Evolutionary conservation across 2,888 invertebrate genomes (phyloP).

Genomic region (Ophioninae sp.): DNA sequence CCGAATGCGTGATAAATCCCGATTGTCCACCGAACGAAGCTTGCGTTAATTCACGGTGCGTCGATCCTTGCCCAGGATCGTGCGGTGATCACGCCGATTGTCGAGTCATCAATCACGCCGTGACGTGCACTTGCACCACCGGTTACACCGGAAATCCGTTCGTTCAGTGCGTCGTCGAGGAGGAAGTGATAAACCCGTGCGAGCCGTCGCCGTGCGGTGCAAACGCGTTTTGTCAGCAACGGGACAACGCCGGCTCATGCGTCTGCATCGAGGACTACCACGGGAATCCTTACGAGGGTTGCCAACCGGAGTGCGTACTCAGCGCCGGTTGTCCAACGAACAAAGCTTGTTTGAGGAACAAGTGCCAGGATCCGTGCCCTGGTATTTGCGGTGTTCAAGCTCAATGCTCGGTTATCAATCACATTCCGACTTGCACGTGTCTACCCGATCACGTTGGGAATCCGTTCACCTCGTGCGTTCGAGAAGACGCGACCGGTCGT

Average conservation of each 20-base stretch:
- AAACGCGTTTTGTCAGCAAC: conserved; percentile 90
- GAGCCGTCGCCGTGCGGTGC: conserved; percentile 94
- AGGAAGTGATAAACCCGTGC: conserved; percentile 87
- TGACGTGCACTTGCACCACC: conserved; percentile 89
- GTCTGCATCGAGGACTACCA: conserved; percentile 90
- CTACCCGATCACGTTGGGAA: conserved; percentile 88
- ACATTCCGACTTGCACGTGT: conserved; percentile 93
- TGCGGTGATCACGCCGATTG: conserved; percentile 92
- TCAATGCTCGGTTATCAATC: conserved; percentile 92
- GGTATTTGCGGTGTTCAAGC: conserved; percentile 92
- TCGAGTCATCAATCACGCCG: conserved; percentile 89
- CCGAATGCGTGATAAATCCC: conserved; percentile 91
- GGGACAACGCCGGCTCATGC: conserved; percentile 91
- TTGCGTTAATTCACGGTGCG: conserved; percentile 91
- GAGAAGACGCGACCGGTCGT: conserved; percentile 37
- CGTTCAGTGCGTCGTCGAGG: conserved; percentile 87
- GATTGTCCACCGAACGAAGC: conserved; percentile 90
- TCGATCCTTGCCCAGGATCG: conserved; percentile 91
- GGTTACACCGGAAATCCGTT: conserved; percentile 93
- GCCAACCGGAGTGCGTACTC: conserved; percentile 93
- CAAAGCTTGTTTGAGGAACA: conserved; percentile 91
- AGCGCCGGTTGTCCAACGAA: conserved; percentile 93
- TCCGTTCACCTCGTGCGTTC: conserved; percentile 85
- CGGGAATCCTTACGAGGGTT: conserved; percentile 93
- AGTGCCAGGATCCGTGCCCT: conserved; percentile 93